Evolutionary conservation across 2,888 invertebrate species (phyloP).

Genomic region (Drosophila ezoana): DNA sequence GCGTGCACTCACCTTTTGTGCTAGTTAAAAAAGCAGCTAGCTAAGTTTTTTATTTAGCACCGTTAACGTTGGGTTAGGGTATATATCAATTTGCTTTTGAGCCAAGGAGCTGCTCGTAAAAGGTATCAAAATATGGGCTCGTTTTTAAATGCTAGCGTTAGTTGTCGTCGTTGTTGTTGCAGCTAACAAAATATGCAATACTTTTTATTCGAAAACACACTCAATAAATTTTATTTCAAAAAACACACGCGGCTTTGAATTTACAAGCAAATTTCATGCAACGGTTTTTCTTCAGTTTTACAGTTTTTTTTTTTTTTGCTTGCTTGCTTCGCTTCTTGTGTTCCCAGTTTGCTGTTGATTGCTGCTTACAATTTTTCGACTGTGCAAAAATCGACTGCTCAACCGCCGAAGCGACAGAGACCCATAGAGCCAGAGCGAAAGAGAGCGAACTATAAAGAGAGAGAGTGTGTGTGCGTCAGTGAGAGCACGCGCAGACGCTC

Average conservation of each 20-base stretch:
- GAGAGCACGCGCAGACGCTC: constrained; percentile 64
- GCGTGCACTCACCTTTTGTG: constrained; percentile 69
- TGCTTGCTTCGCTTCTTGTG: constrained; percentile 49
- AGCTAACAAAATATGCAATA: neutral
- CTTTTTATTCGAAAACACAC: constrained; percentile 2
- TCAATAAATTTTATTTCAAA: neutral
- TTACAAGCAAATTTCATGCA: neutral
- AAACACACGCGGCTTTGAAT: constrained; percentile 5
- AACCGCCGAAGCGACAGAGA: constrained; percentile 49
- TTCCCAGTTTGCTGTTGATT: constrained; percentile 59
- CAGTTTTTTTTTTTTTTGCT: constrained; percentile 35
- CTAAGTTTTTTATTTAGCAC: constrained; percentile 1
- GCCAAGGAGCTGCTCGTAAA: constrained; percentile 41
- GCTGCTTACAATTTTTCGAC: constrained; percentile 72
- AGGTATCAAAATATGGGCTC: constrained; percentile 44
- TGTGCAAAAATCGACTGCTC: constrained; percentile 72
- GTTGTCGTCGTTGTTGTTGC: no score
- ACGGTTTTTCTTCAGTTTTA: constrained; percentile 20
- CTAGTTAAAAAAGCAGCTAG: constrained; percentile 31
- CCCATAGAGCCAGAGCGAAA: constrained; percentile 11
- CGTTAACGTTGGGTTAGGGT: constrained; percentile 25
- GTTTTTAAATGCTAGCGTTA: constrained; percentile 58
- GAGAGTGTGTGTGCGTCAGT: constrained; percentile 4
- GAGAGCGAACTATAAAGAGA: constrained; percentile 13
- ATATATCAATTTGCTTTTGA: neutral